These are phyloP conservation scores for Zaprionus kolodkinae DNA, from an alignment of 1,140 invertebrate genomes.

Conservation along the genomic window DNA sequence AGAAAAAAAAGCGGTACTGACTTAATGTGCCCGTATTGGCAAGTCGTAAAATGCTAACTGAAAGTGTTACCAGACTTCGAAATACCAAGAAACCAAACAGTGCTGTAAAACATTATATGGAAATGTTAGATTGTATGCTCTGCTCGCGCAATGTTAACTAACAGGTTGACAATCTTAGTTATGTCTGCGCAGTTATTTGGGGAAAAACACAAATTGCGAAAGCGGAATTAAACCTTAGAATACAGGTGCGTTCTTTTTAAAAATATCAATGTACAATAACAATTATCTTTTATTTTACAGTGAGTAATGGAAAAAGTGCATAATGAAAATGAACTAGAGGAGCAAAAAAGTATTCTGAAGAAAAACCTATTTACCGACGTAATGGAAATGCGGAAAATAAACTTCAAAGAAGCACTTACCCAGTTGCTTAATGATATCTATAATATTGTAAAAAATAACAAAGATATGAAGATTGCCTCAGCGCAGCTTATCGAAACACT, in stretches of 20 bases:
- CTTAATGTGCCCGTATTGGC: conserved; percentile 24
- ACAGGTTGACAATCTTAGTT: neutral
- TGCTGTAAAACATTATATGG: conserved; percentile 15
- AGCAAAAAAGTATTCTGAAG: too few species aligned
- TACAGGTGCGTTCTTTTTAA: too few species aligned
- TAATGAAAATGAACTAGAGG: too few species aligned
- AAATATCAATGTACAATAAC: too few species aligned
- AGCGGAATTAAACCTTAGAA: too few species aligned
- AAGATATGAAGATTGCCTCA: neutral
- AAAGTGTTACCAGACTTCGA: neutral
- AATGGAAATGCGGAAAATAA: neutral
- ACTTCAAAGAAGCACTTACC: neutral
- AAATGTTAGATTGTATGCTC: neutral
- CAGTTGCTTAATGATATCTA: neutral
- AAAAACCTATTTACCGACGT: too few species aligned
- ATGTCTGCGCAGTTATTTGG: too few species aligned
- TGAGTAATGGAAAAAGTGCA: too few species aligned
- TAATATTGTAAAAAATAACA: neutral
- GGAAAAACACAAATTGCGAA: too few species aligned
- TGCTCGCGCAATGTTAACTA: neutral
- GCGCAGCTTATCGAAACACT: neutral
- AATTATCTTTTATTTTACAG: too few species aligned
- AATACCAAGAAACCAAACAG: neutral
- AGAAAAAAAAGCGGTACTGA: conserved; percentile 56
- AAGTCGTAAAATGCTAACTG: neutral